Evolutionary conservation across 2,113 vertebrate genomes (phyloP).

Genomic region (Rattus norvegicus): DNA sequence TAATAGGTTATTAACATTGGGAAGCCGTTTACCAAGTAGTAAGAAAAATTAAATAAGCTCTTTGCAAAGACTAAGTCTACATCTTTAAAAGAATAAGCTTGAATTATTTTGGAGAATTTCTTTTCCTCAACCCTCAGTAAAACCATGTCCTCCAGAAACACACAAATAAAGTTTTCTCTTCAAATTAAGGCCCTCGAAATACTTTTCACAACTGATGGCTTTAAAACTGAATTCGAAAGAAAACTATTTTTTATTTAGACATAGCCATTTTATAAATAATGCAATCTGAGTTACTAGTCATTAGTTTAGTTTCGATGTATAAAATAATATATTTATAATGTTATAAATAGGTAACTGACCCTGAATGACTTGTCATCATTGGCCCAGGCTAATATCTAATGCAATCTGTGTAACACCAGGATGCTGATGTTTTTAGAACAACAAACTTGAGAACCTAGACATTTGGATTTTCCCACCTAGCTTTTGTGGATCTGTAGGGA

Average conservation of each 20-base stretch:
- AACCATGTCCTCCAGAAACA: background rate
- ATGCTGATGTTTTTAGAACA: background rate
- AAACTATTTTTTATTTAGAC: slow-evolving; percentile 27
- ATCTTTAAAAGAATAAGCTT: background rate
- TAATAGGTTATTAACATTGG: background rate
- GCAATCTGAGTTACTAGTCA: background rate
- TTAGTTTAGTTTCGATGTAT: slow-evolving; percentile 13
- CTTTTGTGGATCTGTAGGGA: background rate
- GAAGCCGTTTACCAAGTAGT: background rate
- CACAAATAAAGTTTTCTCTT: background rate
- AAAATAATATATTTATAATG: background rate
- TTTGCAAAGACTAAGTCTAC: background rate
- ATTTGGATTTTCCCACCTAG: background rate
- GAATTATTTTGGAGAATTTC: slow-evolving; percentile 11
- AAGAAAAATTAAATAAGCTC: background rate
- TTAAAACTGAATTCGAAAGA: slow-evolving; percentile 35
- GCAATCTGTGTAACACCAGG: background rate
- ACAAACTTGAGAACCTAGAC: background rate
- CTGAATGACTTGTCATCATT: background rate
- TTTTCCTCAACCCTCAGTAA: background rate
- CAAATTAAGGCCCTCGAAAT: slow-evolving; percentile 16
- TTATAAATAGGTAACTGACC: background rate
- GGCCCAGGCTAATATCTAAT: background rate
- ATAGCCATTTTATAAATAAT: slow-evolving; percentile 12
- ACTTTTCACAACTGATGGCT: background rate